Percentiles rank a stretch among this genome's conserved stretches.
Conservation (phyloP, 1,140 invertebrate genomes). For the Anagrus nilaparvatae region DNA sequence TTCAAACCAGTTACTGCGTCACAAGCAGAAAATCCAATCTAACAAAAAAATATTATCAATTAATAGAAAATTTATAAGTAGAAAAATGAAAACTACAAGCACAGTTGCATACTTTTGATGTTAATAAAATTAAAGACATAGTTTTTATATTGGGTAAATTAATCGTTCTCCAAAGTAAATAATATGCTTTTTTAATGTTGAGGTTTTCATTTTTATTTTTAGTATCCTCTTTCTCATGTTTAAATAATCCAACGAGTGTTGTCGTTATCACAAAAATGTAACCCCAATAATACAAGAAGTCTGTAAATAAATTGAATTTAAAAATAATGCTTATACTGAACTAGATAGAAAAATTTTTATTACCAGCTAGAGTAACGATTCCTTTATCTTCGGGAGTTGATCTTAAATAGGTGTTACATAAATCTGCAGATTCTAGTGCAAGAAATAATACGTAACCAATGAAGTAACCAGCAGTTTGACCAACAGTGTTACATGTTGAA, state of each 20-base stretch:
- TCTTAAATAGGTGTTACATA: conserved; percentile 90
- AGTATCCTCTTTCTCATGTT: conserved; percentile 61
- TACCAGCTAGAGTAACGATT: conserved; percentile 79
- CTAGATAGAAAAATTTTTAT: conserved; percentile 8
- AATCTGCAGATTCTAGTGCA: conserved; percentile 91
- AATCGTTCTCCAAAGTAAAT: conserved; percentile 73
- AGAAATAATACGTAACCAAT: conserved; percentile 95
- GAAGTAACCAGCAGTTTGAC: conserved; percentile 96
- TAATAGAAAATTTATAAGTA: conserved; percentile 11
- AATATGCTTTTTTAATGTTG: conserved; percentile 74
- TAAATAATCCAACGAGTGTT: conserved; percentile 80
- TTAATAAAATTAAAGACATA: conserved; percentile 74
- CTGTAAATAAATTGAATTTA: conserved; percentile 38
- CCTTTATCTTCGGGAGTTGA: conserved; percentile 55
- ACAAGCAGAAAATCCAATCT: conserved; percentile 93
- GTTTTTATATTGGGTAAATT: conserved; percentile 70
- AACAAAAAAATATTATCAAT: conserved; percentile 10
- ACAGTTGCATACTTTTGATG: conserved; percentile 76
- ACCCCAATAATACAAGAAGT: conserved; percentile 94
- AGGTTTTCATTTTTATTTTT: conserved; percentile 41
- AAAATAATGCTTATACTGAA: not conserved
- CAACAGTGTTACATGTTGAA: conserved; percentile 96
- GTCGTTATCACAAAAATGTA: conserved; percentile 85
- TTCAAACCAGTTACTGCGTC: conserved; percentile 93
- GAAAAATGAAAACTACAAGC: conserved; percentile 15